Evolutionary conservation across 1,140 invertebrate genomes (phyloP).

Genomic region (Tenebrio molitor): DNA sequence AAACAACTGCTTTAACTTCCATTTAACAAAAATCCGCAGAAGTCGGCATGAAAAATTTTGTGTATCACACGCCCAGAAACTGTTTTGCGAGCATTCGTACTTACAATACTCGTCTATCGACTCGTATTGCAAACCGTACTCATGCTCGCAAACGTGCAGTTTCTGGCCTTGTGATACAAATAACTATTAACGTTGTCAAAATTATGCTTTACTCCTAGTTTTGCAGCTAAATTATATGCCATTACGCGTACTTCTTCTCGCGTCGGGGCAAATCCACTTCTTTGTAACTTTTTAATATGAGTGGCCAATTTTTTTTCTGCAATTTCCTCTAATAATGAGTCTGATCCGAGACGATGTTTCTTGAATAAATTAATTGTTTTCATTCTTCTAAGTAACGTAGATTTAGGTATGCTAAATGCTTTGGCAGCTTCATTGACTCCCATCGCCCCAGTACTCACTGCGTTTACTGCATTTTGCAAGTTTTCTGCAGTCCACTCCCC

Average conservation of each 20-base stretch:
- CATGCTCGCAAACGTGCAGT: too few relatives aligned
- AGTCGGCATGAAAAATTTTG: too few relatives aligned
- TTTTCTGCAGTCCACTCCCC: too few relatives aligned
- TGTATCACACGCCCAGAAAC: too few relatives aligned
- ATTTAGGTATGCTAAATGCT: constrained; percentile 39
- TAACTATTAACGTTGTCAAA: constrained; percentile 61
- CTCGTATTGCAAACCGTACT: too few relatives aligned
- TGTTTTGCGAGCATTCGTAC: too few relatives aligned
- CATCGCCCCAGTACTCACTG: constrained; percentile 18
- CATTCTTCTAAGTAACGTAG: constrained; percentile 35
- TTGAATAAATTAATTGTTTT: constrained; percentile 18
- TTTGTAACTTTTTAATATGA: too few relatives aligned
- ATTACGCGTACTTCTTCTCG: constrained; percentile 47
- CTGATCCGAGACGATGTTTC: constrained; percentile 21
- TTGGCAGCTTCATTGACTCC: constrained; percentile 39
- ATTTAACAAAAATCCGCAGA: too few relatives aligned
- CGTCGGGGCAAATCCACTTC: constrained; percentile 58
- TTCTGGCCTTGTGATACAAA: too few relatives aligned
- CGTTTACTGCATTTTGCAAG: constrained; percentile 22
- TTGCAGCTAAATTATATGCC: constrained; percentile 60
- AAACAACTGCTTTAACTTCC: too few relatives aligned
- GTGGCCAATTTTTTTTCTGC: constrained; percentile 27
- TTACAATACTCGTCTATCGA: too few relatives aligned
- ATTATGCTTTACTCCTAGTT: constrained; percentile 58
- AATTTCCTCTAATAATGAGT: background rate